Base-by-base conservation (phyloP, 1,140 invertebrate species). In the Heliconius himera region DNA sequence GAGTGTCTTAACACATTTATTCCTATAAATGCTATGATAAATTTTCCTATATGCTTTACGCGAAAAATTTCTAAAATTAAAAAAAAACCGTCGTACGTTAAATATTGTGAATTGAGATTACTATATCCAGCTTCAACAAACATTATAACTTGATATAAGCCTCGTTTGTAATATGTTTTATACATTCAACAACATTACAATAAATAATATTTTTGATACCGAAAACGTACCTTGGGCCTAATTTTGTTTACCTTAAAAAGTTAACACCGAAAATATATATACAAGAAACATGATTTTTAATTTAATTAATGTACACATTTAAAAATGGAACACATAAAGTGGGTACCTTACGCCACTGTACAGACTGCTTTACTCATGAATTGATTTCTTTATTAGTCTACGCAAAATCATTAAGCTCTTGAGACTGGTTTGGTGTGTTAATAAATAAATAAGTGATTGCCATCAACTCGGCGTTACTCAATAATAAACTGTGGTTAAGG, bases 321-420 rank as follows among this genome's bases (percentile, higher is more conserved):
- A 38, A 49, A 29, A 74, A 75, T 71, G 73, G 73, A 51, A 26
- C 72, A 46, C 41, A 75, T 79, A 54, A 85, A 83, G 83, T 83
- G 85, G 84, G 60, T 66, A 66, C 22, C 60, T 66, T 66, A 66
- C 22, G 60, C 60, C 60, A 66, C 60, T 66, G 60, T 66, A 26
- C 11, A 5, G 60, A 66, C 60, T 66, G 22, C 26, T 29, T 26
- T 11, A 84, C 79, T 51, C 36, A 82, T 79, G 77, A 82, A 77
- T 81, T 81, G 73, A 81, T 70, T 72, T 77, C 72, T 77, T 77
- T 81, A 77, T 49, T 77, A 75, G 60, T 81, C 41, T 60, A 79
- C 73, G 60, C 60, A 49, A 74, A 79, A 74, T 79, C 41, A 54
- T 79, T 74, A 74, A 78, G 46, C 56, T 73, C 38, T 78, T 60